Base-by-base conservation (phyloP, 2,113 vertebrate species). In the Thinocorus orbignyianus region DNA sequence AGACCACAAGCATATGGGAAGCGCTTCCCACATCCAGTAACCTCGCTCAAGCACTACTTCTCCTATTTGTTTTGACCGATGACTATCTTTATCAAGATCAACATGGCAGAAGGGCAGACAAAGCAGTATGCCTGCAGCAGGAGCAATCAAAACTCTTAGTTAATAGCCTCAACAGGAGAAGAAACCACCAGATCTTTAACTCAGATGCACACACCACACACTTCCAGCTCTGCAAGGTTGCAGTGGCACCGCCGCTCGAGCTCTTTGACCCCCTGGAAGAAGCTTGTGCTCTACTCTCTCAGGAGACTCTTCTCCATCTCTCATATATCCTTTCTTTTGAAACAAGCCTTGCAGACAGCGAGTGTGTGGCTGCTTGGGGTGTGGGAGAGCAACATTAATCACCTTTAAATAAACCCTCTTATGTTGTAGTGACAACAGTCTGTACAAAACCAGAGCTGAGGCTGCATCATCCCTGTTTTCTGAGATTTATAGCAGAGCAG, bases 401-500 rank as follows among this genome's bases (percentile, higher is more conserved):
- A 74, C 85, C 82, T 90, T 48, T 33, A 26, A 57, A 55, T 84
- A 80, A 55, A 0, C 14, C 11, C 28, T 41, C 13, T 2, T 46
- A 9, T 24, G 22, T 77, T 64, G 49, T 48, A 16, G 46, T 73
- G 85, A 57, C 81, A 93, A 48, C 8, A 55, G 49, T 4, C 79
- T 68, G 55, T 39, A 78, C 39, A 35, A 78, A 92, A 58, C 33
- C 68, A 90, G 90, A 88, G 76, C 79, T 44, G 51, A 37, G 72
- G 46, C 82, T 86, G 64, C 86, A 74, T 28, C 42, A 39, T 52
- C 30, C 46, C 82, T 52, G 17, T 60, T 93, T 61, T 42, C 76
- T 48, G 80, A 83, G 85, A 94, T 78, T 92, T 86, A 83, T 25
- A 37, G 82, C 81, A 90, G 54, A 92, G 93, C 86, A 90, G 87